Conservation (phyloP, 2,113 vertebrate species). For the Nanorana parkeri region DNA sequence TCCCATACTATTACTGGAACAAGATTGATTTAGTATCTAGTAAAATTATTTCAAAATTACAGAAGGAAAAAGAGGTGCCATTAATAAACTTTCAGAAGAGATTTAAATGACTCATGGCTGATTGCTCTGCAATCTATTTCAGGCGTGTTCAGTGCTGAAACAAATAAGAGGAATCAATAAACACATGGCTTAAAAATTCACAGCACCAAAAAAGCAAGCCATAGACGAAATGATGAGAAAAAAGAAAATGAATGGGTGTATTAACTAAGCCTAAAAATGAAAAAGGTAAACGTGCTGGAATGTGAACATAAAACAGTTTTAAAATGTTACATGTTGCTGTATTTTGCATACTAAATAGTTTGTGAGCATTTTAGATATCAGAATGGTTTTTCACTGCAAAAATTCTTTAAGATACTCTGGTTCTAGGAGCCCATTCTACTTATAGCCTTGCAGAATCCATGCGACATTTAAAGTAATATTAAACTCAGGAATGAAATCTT, state of each 20-base stretch:
- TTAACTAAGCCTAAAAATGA: constrained; percentile 14
- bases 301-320: not conserved
- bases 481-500: too few relatives aligned
- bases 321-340: too few relatives aligned
- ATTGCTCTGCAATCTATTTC: constrained; percentile 45
- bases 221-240: constrained; percentile 30
- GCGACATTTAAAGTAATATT: too few relatives aligned
- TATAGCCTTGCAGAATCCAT: too few relatives aligned
- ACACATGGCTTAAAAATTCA: constrained; percentile 18
- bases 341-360: too few relatives aligned
- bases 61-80: constrained; percentile 14
- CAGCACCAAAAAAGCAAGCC: constrained; percentile 14
- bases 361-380: too few relatives aligned
- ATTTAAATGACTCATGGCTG: constrained; percentile 40
- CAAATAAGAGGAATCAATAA: constrained; percentile 53
- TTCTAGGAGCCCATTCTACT: too few relatives aligned
- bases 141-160: constrained; percentile 33
- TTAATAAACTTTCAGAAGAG: constrained; percentile 48
- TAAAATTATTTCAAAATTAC: constrained; percentile 38
- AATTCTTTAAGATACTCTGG: too few relatives aligned
- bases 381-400: too few relatives aligned
- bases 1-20: not conserved
- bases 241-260: constrained; percentile 14
- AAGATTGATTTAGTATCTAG: constrained; percentile 47
- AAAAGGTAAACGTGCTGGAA: constrained; percentile 5